Conservation (phyloP, 2,797 vertebrate genomes). For the Basileuterus tristriatus region DNA sequence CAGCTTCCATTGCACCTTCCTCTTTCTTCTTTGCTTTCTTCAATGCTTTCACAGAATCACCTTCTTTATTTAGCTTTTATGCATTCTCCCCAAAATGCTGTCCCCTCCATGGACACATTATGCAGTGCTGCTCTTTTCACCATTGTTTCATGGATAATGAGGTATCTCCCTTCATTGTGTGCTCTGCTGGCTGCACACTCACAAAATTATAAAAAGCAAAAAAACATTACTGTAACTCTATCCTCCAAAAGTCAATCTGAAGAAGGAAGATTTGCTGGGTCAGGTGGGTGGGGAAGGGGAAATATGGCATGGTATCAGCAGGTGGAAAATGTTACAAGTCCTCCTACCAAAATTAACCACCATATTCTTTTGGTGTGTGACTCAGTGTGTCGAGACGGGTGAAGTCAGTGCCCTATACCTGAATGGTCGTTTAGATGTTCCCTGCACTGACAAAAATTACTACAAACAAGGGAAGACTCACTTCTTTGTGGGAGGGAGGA, state of each 20-base stretch:
- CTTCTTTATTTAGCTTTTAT: neutral
- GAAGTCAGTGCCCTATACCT: constrained; percentile 33
- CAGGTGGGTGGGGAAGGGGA: constrained; percentile 60
- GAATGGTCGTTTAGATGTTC: constrained; percentile 41
- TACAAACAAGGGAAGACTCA: constrained; percentile 34
- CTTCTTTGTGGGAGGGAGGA: neutral
- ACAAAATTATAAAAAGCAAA: neutral
- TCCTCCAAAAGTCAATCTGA: constrained; percentile 17
- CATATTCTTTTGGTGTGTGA: constrained; percentile 58
- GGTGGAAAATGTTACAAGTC: constrained; percentile 67
- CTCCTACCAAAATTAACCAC: constrained; percentile 66
- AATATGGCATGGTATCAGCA: constrained; percentile 55
- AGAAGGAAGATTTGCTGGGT: constrained; percentile 43
- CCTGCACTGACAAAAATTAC: constrained; percentile 11
- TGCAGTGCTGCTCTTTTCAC: neutral
- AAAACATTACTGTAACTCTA: neutral
- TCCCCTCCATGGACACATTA: neutral
- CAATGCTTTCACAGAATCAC: neutral
- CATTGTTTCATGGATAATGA: neutral
- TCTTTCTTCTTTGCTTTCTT: neutral
- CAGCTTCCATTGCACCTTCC: neutral
- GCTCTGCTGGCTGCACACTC: neutral
- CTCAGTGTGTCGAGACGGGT: constrained; percentile 30
- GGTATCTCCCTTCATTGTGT: neutral
- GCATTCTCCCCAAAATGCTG: neutral